These are phyloP conservation scores for Drymonia ruficornis DNA, from an alignment of 2,888 invertebrate genomes.

Conservation along the genomic window DNA sequence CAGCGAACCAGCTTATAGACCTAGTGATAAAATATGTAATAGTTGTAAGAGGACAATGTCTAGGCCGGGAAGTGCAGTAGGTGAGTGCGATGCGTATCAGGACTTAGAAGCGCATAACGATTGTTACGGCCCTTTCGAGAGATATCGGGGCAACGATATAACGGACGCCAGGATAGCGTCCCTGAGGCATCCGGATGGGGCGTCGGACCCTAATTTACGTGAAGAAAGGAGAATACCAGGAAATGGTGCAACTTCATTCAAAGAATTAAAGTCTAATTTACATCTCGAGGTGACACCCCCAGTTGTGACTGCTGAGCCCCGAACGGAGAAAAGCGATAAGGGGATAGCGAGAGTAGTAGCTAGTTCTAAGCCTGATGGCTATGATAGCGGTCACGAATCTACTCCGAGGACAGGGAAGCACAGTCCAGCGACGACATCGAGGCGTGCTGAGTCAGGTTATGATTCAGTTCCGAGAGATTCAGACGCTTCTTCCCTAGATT, in stretches of 20 bases:
- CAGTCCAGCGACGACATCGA: constrained; percentile 90
- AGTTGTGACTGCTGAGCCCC: constrained; percentile 85
- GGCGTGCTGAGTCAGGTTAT: constrained; percentile 95
- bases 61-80: constrained; percentile 87
- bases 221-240: constrained; percentile 88
- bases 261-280: constrained; percentile 81
- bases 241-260: constrained; percentile 87
- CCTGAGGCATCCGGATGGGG: constrained; percentile 95
- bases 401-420: constrained; percentile 93
- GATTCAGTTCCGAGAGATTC: constrained; percentile 96
- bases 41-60: constrained; percentile 90
- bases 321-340: constrained; percentile 86
- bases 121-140: constrained; percentile 86
- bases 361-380: constrained; percentile 89
- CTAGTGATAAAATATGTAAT: constrained; percentile 90
- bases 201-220: constrained; percentile 95
- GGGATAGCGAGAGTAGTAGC: constrained; percentile 87
- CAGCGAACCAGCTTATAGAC: constrained; percentile 92
- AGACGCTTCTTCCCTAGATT: constrained; percentile 94
- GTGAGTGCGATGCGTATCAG: constrained; percentile 86
- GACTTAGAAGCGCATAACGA: constrained; percentile 83
- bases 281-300: constrained; percentile 82
- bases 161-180: constrained; percentile 87
- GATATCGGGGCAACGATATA: constrained; percentile 84
- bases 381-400: constrained; percentile 93